Evolutionary conservation across 1,140 invertebrate genomes (phyloP), one percentile per base, ranked within the genome.

Genomic region (Dendroctonus valens): DNA sequence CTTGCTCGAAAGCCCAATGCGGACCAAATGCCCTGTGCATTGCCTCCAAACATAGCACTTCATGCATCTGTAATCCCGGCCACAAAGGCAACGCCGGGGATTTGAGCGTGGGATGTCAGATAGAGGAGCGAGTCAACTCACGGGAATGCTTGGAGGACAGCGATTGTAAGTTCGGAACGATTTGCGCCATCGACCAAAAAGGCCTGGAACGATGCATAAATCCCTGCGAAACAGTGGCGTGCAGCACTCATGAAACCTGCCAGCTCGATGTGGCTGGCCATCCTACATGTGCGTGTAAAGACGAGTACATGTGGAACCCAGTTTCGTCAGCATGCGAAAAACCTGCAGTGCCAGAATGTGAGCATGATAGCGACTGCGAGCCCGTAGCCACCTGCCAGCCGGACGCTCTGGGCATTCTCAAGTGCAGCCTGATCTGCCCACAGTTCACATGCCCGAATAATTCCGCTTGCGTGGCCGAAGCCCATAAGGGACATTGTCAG

Each of bases 1-100:
- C 89, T 5, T 95, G 93, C 74, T 88, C 86, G 59, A 92, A 92
- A 79, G 81, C 91, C 7, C 91, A 94, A 73, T 96, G 93, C 77
- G 93, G 93, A 9, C 92, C 93, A 0, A 95, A 95, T 78, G 92
- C 93, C 5, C 78, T 94, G 0, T 96, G 93, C 74, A 83, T 94
- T 0, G 86, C 89, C 15, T 85, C 91, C 60, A 88, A 91, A 73
- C 92, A 94, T 77, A 83, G 89, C 46, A 91, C 92, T 2, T 86
- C 89, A 7, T 96, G 93, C 76, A 85, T 94, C 49, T 96, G 93
- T 76, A 80, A 87, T 26, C 87, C 92, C 64, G 90, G 89, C 0
- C 93, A 88, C 74, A 78, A 82, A 14, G 93, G 92, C 7, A 91
- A 92, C 77, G 90, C 93, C 0, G 87, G 84, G 69, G 89, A 94